A percentile compares a stretch with the other conserved stretches of the same genome.
These are phyloP conservation scores for Pollenia angustigena DNA, from an alignment of 2,888 invertebrate genomes.

Conservation along the genomic window DNA sequence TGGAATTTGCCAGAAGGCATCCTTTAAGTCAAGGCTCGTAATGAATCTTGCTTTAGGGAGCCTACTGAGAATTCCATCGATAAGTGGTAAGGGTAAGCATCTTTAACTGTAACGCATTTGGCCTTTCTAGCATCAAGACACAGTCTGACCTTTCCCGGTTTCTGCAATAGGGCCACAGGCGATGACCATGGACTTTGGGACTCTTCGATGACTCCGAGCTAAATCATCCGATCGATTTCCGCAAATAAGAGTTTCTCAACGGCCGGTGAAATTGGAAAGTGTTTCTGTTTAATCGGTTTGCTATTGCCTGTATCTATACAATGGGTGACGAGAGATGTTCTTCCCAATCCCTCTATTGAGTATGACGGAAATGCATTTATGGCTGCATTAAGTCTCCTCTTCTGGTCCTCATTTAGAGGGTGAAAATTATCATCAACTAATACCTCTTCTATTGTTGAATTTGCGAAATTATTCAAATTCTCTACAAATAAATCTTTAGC, in stretches of 20 bases:
- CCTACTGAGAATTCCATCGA: background rate
- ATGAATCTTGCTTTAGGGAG: no score
- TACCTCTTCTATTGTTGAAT: background rate
- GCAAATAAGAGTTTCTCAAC: conserved; percentile 28
- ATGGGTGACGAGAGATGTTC: background rate
- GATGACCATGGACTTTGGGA: conserved; percentile 36
- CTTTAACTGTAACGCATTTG: background rate
- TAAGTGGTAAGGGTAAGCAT: no score
- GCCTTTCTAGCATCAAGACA: conserved; percentile 28
- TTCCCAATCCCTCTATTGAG: conserved; percentile 31
- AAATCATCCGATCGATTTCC: background rate
- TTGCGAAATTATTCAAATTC: background rate
- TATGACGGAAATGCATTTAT: conserved; percentile 31
- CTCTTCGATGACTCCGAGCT: conserved; percentile 40
- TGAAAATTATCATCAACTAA: background rate
- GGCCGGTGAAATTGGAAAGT: conserved; percentile 34
- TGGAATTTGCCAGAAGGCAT: no score
- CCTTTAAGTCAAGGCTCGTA: no score
- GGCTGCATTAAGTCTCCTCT: conserved; percentile 2
- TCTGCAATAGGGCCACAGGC: conserved; percentile 14
- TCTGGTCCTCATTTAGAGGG: background rate
- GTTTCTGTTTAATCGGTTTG: conserved; percentile 23
- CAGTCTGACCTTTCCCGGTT: conserved; percentile 1
- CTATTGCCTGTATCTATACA: conserved; percentile 12
- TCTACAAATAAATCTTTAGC: conserved; percentile 38